These are phyloP conservation scores for Bradynema listronoti DNA, from an alignment of 1,140 invertebrate genomes.

Conservation along the genomic window DNA sequence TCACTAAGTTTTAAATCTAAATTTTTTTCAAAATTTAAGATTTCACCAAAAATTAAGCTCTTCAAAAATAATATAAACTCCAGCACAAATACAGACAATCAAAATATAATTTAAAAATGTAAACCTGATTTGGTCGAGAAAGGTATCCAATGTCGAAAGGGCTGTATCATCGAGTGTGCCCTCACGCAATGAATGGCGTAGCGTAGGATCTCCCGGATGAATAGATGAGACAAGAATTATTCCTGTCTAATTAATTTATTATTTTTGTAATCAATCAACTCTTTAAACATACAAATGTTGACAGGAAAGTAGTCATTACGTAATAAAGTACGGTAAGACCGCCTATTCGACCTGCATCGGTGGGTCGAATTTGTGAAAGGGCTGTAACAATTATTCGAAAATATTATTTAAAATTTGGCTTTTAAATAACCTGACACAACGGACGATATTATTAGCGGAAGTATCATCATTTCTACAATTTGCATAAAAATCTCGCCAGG, in stretches of 20 bases:
- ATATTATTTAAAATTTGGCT: slow-evolving; percentile 1
- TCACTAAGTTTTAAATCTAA: neutral
- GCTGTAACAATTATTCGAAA: slow-evolving; percentile 33
- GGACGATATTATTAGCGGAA: slow-evolving; percentile 78
- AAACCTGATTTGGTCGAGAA: slow-evolving; percentile 85
- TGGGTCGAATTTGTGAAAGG: slow-evolving; percentile 53
- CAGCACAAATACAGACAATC: neutral
- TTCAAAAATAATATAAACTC: neutral
- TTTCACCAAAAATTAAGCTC: neutral
- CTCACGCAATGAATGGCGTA: slow-evolving; percentile 57
- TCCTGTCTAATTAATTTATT: slow-evolving; percentile 58
- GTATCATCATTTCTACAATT: slow-evolving; percentile 61
- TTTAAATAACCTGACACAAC: slow-evolving; percentile 67
- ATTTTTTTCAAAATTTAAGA: neutral
- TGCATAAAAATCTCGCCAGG: slow-evolving; percentile 85
- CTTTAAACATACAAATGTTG: slow-evolving; percentile 68
- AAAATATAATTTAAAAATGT: neutral
- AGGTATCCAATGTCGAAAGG: slow-evolving; percentile 77
- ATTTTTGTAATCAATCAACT: slow-evolving; percentile 2
- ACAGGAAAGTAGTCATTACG: slow-evolving; percentile 77
- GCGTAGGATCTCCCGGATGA: slow-evolving; percentile 68
- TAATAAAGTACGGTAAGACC: slow-evolving; percentile 78
- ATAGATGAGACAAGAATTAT: slow-evolving; percentile 78
- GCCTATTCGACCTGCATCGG: slow-evolving; percentile 64
- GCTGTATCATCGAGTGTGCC: slow-evolving; percentile 62